Evolutionary conservation across 2,113 vertebrate species (phyloP).

Genomic region (Buteo buteo): DNA sequence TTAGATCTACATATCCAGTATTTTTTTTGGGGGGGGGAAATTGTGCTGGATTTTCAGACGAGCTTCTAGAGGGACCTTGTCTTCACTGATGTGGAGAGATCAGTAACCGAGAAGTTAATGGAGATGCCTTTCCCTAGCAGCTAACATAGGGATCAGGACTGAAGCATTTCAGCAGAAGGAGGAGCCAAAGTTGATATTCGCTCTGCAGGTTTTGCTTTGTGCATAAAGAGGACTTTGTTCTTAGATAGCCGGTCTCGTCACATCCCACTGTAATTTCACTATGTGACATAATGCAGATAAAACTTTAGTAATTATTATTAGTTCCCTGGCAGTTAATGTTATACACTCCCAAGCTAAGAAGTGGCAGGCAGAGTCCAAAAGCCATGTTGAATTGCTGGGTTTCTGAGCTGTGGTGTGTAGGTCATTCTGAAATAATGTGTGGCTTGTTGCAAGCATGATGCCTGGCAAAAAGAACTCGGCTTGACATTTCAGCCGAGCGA

Average conservation of each 20-base stretch:
- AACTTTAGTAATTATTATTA: neutral
- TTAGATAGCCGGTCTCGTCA: neutral
- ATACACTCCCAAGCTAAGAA: fast-evolving
- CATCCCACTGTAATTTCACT: neutral
- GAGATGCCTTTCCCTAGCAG: neutral
- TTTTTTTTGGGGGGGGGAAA: neutral
- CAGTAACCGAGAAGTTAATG: fast-evolving
- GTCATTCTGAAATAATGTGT: fast-evolving
- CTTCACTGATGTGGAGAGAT: neutral
- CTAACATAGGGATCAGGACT: neutral
- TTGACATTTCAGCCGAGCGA: fast-evolving
- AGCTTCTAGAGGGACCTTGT: neutral
- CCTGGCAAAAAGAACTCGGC: neutral
- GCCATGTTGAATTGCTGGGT: neutral
- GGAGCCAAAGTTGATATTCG: neutral
- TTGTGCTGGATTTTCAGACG: neutral
- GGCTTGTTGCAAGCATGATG: neutral
- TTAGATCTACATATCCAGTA: neutral
- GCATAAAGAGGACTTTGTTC: neutral
- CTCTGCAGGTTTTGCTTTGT: neutral
- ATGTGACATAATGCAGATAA: neutral
- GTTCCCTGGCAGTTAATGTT: neutral
- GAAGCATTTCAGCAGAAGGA: neutral
- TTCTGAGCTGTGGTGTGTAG: neutral
- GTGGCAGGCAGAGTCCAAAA: neutral